Evolutionary conservation across 1,140 invertebrate genomes (phyloP).

Genomic region (Dendrolimus kikuchii): DNA sequence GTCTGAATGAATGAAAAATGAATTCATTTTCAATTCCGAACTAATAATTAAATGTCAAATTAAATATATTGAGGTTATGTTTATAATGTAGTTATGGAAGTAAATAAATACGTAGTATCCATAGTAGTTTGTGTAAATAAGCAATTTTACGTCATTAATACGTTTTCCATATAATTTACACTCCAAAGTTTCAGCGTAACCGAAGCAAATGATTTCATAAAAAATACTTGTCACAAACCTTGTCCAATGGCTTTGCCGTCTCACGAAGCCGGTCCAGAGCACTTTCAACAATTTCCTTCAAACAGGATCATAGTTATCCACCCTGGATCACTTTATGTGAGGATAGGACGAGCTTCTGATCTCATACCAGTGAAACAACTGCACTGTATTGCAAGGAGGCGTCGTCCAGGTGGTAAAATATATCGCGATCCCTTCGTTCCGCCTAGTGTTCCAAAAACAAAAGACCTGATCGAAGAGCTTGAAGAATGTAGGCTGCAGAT

Average conservation of each 20-base stretch:
- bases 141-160: too few species aligned
- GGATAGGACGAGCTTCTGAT: conserved; percentile 93
- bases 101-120: too few species aligned
- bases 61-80: too few species aligned
- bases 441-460: conserved; percentile 72
- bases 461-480: conserved; percentile 81
- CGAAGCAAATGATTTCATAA: not conserved
- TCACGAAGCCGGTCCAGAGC: conserved; percentile 55
- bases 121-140: too few species aligned
- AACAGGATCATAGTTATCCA: conserved; percentile 94
- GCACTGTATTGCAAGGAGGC: conserved; percentile 88
- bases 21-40: too few species aligned
- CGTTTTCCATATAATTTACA: not conserved
- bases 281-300: conserved; percentile 78
- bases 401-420: conserved; percentile 70
- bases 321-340: conserved; percentile 90
- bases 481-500: conserved; percentile 88
- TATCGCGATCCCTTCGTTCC: conserved; percentile 80
- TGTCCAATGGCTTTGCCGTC: conserved; percentile 45
- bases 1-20: too few species aligned
- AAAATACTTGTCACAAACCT: conserved; percentile 1
- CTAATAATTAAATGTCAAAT: too few species aligned
- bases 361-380: conserved; percentile 87
- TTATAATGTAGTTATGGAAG: too few species aligned
- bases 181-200: not conserved